A percentile compares a stretch with the other conserved stretches of the same genome.
Conservation (phyloP, 2,113 vertebrate species). For the Mola mola region DNA sequence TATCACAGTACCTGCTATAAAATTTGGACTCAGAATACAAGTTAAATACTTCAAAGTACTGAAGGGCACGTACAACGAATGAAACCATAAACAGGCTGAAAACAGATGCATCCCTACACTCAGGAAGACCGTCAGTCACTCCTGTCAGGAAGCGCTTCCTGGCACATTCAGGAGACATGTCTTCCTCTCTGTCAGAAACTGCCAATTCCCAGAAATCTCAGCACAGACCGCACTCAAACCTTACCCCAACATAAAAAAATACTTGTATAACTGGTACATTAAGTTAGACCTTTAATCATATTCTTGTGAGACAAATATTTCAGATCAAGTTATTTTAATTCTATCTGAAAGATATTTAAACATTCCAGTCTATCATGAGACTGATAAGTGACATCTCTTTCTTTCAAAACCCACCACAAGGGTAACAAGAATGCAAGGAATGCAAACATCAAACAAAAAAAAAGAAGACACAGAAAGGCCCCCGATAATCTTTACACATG, state of each 20-base stretch:
- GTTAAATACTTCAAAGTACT: not conserved
- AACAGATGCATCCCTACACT: constrained; percentile 40
- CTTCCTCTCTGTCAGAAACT: constrained; percentile 57
- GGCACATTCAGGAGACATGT: constrained; percentile 55
- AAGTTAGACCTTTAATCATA: not conserved
- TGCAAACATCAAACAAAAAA: constrained; percentile 25
- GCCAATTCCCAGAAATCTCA: constrained; percentile 20
- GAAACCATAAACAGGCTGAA: constrained; percentile 36
- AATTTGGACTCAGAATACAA: not conserved
- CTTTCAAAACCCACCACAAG: constrained; percentile 38
- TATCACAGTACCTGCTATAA: not conserved
- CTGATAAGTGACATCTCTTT: constrained; percentile 35
- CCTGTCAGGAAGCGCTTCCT: constrained; percentile 74
- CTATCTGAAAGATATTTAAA: constrained; percentile 38
- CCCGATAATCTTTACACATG: not conserved
- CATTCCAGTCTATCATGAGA: constrained; percentile 37
- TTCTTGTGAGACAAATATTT: constrained; percentile 22
- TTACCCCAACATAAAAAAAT: not conserved
- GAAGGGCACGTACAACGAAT: not conserved
- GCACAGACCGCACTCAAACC: not conserved
- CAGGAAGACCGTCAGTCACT: constrained; percentile 63
- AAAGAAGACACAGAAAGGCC: constrained; percentile 16
- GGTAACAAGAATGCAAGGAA: constrained; percentile 55
- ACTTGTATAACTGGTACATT: not conserved
- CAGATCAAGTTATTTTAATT: constrained; percentile 45